Percentiles rank a stretch among this genome's conserved stretches.
These are phyloP conservation scores for Formica aserva DNA, from an alignment of 2,888 invertebrate genomes.

Conservation along the genomic window DNA sequence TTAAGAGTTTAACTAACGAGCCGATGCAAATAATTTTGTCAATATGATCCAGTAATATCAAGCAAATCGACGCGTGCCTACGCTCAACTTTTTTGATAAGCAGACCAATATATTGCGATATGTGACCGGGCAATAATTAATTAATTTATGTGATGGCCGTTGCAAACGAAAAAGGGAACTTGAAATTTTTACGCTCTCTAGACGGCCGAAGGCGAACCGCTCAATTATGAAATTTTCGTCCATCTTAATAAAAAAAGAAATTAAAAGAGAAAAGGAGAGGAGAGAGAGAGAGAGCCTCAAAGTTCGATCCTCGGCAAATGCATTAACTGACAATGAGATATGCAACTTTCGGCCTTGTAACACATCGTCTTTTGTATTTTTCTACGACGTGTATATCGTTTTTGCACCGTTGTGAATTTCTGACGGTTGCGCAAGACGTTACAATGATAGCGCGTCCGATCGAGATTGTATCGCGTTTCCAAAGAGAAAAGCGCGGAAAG, in stretches of 20 bases:
- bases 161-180: neutral
- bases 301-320: neutral
- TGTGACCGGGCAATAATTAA: neutral
- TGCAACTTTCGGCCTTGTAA: conserved; percentile 45
- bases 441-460: neutral
- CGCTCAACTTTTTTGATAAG: neutral
- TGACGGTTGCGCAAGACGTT: conserved; percentile 6
- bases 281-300: no score
- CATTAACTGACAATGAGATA: conserved; percentile 33
- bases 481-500: neutral
- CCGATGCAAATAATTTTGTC: conserved; percentile 6
- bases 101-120: neutral
- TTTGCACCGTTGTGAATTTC: conserved; percentile 17
- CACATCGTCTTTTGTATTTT: conserved; percentile 32
- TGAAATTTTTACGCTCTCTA: conserved; percentile 2
- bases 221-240: conserved; percentile 12
- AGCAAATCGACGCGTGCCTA: neutral
- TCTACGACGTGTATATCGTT: neutral
- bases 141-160: neutral
- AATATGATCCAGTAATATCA: conserved; percentile 6
- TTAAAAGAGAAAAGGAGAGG: neutral
- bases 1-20: neutral
- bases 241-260: neutral
- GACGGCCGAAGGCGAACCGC: neutral
- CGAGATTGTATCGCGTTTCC: conserved; percentile 9